A percentile compares a stretch with the other conserved stretches of the same genome.
Evolutionary conservation across 2,113 vertebrate species (phyloP).

Genomic region (Cyphomyrus plagiostoma): DNA sequence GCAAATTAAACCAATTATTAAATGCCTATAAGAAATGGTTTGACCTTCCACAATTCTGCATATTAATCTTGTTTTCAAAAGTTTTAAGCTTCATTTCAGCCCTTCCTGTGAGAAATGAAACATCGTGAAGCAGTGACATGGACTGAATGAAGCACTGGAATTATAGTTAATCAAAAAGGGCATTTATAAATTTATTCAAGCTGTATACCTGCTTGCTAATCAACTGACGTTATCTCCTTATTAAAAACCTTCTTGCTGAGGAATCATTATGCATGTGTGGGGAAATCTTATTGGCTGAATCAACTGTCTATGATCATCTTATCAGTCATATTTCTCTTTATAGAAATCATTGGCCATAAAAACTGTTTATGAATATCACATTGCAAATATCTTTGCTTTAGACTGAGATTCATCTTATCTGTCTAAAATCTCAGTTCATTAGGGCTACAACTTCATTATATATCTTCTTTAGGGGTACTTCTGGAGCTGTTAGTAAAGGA

Average conservation of each 20-base stretch:
- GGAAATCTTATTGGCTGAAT: neutral
- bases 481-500: neutral
- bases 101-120: constrained; percentile 3
- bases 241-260: neutral
- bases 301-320: neutral
- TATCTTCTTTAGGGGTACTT: neutral
- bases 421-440: neutral
- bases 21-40: constrained; percentile 29
- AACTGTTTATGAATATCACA: neutral
- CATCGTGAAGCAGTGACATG: neutral
- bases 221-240: neutral
- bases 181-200: neutral
- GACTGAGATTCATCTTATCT: neutral
- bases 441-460: neutral
- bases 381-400: neutral
- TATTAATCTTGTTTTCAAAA: constrained; percentile 26
- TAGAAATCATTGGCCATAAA: neutral
- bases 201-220: constrained; percentile 1
- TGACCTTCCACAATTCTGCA: constrained; percentile 34
- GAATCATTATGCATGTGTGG: neutral
- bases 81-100: constrained; percentile 24
- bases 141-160: neutral
- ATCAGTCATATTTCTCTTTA: neutral
- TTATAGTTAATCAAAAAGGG: constrained; percentile 1
- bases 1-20: constrained; percentile 46